A percentile compares a stretch with the other conserved stretches of the same genome.
Conservation (phyloP, 1,140 invertebrate species). For the Bemisia tabaci region DNA sequence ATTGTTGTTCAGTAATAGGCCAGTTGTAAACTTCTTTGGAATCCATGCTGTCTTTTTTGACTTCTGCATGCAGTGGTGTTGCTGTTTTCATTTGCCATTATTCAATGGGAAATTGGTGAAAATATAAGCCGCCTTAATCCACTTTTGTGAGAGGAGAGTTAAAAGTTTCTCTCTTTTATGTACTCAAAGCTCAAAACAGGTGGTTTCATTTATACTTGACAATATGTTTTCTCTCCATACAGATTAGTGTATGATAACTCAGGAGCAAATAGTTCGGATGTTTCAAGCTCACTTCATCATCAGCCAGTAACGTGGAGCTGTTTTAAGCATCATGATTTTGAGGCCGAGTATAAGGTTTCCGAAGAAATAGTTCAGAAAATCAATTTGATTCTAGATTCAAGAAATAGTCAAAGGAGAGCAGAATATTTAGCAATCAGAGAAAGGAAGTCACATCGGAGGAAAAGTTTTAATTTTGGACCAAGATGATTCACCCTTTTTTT, state of each 20-base stretch:
- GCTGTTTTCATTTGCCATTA: too few relatives aligned
- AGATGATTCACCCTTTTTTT: slow-evolving; percentile 21
- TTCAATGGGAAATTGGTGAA: too few relatives aligned
- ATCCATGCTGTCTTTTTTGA: too few relatives aligned
- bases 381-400: slow-evolving; percentile 70
- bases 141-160: too few relatives aligned
- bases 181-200: too few relatives aligned
- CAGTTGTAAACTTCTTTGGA: too few relatives aligned
- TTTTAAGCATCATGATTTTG: slow-evolving; percentile 79
- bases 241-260: slow-evolving; percentile 15
- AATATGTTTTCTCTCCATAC: too few relatives aligned
- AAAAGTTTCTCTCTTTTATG: too few relatives aligned
- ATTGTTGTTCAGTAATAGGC: too few relatives aligned
- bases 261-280: slow-evolving; percentile 6
- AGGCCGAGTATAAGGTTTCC: slow-evolving; percentile 56
- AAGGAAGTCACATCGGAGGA: slow-evolving; percentile 42
- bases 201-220: too few relatives aligned
- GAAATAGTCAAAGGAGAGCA: slow-evolving; percentile 57
- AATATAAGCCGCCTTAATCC: too few relatives aligned
- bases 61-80: too few relatives aligned
- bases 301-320: slow-evolving; percentile 14
- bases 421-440: slow-evolving; percentile 53
- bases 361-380: slow-evolving; percentile 76
- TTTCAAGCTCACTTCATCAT: slow-evolving; percentile 10
- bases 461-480: slow-evolving; percentile 36